Conservation (phyloP, 2,888 invertebrate genomes). For the Uloborus plumipes region DNA sequence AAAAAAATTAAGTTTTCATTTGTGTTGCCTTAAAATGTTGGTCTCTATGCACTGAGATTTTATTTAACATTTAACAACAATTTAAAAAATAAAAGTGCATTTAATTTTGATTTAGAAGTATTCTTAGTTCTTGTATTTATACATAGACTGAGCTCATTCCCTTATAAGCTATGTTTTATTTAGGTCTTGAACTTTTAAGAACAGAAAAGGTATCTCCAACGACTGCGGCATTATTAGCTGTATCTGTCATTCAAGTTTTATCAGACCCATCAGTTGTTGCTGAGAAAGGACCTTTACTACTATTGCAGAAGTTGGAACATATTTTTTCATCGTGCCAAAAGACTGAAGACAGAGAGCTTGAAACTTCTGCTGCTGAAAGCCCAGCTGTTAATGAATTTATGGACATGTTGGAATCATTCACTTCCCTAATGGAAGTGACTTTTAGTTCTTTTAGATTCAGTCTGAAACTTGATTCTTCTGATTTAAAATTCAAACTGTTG, state of each 20-base stretch:
- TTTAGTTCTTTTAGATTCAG: constrained; percentile 37
- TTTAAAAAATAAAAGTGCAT: too few relatives aligned
- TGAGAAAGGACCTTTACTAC: constrained; percentile 14
- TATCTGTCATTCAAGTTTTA: constrained; percentile 36
- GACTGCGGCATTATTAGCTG: constrained; percentile 29
- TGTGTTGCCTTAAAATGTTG: too few relatives aligned
- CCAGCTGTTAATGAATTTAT: background rate
- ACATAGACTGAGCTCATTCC: too few relatives aligned
- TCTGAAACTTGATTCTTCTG: constrained; percentile 21
- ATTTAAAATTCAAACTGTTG: constrained; percentile 8
- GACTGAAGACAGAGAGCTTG: background rate
- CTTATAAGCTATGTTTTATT: background rate
- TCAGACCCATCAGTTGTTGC: constrained; percentile 39
- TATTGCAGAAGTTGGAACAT: constrained; percentile 30
- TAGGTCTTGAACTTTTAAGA: background rate
- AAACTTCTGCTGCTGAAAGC: background rate
- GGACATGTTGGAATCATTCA: constrained; percentile 40
- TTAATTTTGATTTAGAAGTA: too few relatives aligned
- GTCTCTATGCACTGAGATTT: too few relatives aligned
- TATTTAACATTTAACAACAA: too few relatives aligned
- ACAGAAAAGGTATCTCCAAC: constrained; percentile 30
- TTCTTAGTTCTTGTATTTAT: too few relatives aligned
- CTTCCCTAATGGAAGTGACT: constrained; percentile 8
- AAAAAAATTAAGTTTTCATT: too few relatives aligned
- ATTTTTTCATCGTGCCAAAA: background rate